Percentiles rank a stretch among this genome's conserved stretches.
These are phyloP conservation scores for Trematomus loennbergii DNA, from an alignment of 2,113 vertebrate genomes.

Conservation along the genomic window DNA sequence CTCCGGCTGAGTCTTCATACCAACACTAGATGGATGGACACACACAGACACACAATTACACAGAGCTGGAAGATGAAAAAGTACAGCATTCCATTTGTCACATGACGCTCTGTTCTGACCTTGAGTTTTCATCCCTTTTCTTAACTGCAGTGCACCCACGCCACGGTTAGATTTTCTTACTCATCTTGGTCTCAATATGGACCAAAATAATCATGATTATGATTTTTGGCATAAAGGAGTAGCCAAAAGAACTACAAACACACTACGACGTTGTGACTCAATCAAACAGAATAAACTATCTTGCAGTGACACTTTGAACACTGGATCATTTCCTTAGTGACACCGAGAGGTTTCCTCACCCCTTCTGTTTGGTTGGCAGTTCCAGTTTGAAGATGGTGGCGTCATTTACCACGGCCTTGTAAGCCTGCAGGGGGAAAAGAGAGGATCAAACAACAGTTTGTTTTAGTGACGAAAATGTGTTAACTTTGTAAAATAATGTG, in stretches of 20 bases:
- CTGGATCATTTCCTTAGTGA: accelerated
- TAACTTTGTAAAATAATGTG: neutral
- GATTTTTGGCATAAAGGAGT: no score
- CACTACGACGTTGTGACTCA: neutral
- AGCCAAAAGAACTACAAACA: neutral
- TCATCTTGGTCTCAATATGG: no score
- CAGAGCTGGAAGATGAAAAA: no score
- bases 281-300: no score
- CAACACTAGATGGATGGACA: conserved; percentile 80
- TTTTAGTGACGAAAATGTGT: no score
- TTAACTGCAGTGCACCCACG: no score
- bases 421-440: conserved; percentile 82
- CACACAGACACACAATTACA: neutral
- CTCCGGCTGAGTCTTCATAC: conserved; percentile 97
- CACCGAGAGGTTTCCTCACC: conserved; percentile 79
- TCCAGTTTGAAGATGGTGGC: conserved; percentile 99
- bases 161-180: no score
- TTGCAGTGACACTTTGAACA: neutral
- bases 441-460: neutral
- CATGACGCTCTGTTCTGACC: no score
- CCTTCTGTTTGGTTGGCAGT: conserved; percentile 96
- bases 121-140: no score
- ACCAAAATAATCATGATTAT: no score
- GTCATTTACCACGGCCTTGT: conserved; percentile 98
- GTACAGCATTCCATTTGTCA: no score